phyloP scores from a whole-genome alignment of 2,113 vertebrate species.

The Festucalex cinctus region DNA sequence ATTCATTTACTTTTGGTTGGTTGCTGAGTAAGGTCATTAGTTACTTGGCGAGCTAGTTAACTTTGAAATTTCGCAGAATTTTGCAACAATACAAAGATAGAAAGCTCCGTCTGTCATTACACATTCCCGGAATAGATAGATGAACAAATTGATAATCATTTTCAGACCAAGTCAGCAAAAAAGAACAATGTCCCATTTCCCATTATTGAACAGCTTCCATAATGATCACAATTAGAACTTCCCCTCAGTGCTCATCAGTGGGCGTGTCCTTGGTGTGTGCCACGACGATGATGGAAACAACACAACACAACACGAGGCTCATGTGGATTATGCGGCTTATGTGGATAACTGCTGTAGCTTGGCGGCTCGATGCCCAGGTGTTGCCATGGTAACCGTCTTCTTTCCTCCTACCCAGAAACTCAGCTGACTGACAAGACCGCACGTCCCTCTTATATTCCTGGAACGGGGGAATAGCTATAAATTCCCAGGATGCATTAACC shows the following conservation, averaged over 20 bases:
- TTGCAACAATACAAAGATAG: too few relatives aligned
- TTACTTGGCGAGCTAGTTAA: background rate
- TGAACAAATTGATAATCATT: background rate
- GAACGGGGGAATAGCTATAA: slow-evolving; percentile 2
- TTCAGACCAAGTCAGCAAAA: background rate
- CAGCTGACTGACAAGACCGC: background rate
- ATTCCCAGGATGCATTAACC: slow-evolving; percentile 6
- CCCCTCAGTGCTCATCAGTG: background rate
- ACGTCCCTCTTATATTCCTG: background rate
- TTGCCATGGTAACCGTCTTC: background rate
- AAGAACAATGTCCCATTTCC: background rate
- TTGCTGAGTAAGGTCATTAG: too few relatives aligned
- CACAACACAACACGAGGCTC: background rate
- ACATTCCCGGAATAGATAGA: background rate
- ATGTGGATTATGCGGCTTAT: background rate
- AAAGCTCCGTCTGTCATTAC: background rate
- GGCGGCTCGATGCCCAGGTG: background rate
- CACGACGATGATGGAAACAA: background rate
- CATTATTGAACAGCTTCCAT: background rate
- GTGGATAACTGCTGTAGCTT: background rate
- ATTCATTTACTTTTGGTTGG: too few relatives aligned
- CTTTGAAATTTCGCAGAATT: background rate
- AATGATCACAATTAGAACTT: background rate
- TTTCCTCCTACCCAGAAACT: background rate
- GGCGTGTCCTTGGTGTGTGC: background rate